Base-by-base conservation (phyloP, 2,888 invertebrate genomes). In the Spialia ferax region DNA sequence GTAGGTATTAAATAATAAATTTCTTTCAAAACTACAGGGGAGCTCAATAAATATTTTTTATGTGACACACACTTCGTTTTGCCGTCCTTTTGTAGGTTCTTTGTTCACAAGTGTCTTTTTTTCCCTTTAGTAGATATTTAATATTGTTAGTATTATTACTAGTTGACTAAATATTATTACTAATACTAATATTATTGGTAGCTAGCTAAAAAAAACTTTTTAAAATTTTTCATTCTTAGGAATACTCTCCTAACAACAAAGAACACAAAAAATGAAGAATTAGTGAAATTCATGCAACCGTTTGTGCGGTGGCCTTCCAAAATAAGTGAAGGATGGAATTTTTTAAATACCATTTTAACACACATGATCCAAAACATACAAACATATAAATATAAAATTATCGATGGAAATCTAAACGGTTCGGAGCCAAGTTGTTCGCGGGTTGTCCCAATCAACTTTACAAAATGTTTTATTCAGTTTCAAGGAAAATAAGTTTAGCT, bases 381-480 rank as follows among this genome's bases (percentile, higher is more conserved):
- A 32, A 32, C 2, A 35, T 35, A n/a, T n/a, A n/a, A n/a, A n/a
- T 38, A 4, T 38, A 38, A 38, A 38, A 42, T 52, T 8, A 5
- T 13, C 52, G 11, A 52, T 6, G 20, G 20, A 48, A 48, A 22
- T 48, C 1, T 11, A 20, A 20, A 48, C 1, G 20, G 10, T 48
- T 48, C 20, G 48, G 5, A 11, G 20, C 20, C 20, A 20, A 52
- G 50, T 56, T 57, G 42, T 52, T n/a, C 13, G 38, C n/a, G 35
- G 38, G n/a, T 13, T 4, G 15, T 42, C 15, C 59, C 52, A 59
- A 65, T 66, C 42, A 66, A 66, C 54, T 66, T 66, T 45, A 66
- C 66, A 66, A 67, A 67, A 72, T 70, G 64, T 69, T 70, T 69
- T 64, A 69, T 71, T 70, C 66, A 67, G 67, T 50, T 54, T 32